Base-by-base conservation (phyloP, 2,888 invertebrate genomes). In the Mimachlamys varia region DNA sequence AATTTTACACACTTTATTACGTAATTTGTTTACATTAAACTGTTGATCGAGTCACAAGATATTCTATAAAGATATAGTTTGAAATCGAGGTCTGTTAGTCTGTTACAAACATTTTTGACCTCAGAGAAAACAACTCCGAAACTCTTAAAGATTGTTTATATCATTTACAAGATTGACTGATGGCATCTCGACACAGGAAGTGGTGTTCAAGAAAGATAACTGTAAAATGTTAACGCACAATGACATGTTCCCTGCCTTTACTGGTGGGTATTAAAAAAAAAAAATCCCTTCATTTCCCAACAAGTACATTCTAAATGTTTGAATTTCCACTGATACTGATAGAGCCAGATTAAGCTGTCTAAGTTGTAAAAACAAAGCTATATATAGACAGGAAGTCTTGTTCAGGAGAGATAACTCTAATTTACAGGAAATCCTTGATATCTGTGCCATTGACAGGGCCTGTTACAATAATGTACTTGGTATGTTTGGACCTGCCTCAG, bases 391-490 rank as follows among this genome's bases (percentile, higher is more conserved):
- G 76, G 76, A 76, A 76, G 76, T 76, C 17, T 7, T 76, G 76
- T 76, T 76, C 27, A 76, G 76, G 76, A 76, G 7, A 76, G 76
- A 76, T 76, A 76, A 76, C 76, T 76, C 76, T 33, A 7, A 10
- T 76, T 76, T 27, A 76, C 76, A 76, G 76, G 76, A 76, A 76
- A 17, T 76, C 76, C 27, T 76, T 76, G 27, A 12, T 76, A 76
- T 76, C 76, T 33, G 27, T 76, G 76, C 76, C 76, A 76, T 76
- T 76, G 76, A 76, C 76, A 76, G 27, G n/a, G 76, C 33, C 76
- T 12, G 76, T 76, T 33, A 27, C 33, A 76, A 76, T 76, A 76
- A 76, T 22, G 27, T 76, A 22, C 27, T 27, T 0, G 13, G 58
- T 76, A 76, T 76, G 76, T 58, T 58, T 58, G 33, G 33, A 76